These are phyloP conservation scores for Cremastobaeus sp. DNA, from an alignment of 2,888 invertebrate genomes.

Conservation along the genomic window DNA sequence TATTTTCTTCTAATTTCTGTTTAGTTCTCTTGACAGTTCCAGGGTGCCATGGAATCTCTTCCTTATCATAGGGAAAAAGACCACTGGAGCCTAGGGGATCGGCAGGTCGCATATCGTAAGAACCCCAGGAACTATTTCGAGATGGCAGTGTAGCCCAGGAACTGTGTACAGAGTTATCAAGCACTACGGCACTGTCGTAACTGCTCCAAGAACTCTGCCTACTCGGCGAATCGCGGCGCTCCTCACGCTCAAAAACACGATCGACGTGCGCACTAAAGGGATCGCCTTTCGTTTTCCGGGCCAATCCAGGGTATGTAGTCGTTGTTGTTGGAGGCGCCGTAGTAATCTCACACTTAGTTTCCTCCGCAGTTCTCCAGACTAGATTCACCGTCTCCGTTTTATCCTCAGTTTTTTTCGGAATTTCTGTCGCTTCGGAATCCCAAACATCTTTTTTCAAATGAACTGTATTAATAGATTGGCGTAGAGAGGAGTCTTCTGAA, in stretches of 20 bases:
- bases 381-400: slow-evolving; percentile 71
- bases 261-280: slow-evolving; percentile 84
- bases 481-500: slow-evolving; percentile 40
- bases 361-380: slow-evolving; percentile 79
- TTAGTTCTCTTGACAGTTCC: slow-evolving; percentile 86
- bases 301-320: slow-evolving; percentile 42
- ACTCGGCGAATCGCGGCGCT: slow-evolving; percentile 81
- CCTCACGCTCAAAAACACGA: slow-evolving; percentile 85
- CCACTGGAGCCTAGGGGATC: slow-evolving; percentile 77
- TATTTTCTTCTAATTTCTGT: slow-evolving; percentile 83
- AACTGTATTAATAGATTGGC: slow-evolving; percentile 57
- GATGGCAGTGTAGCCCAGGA: slow-evolving; percentile 87
- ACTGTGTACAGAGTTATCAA: slow-evolving; percentile 86
- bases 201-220: slow-evolving; percentile 89
- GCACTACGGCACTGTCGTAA: slow-evolving; percentile 87
- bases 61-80: slow-evolving; percentile 81
- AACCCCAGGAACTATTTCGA: slow-evolving; percentile 86
- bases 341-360: slow-evolving; percentile 69
- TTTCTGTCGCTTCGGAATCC: slow-evolving; percentile 82
- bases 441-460: slow-evolving; percentile 82
- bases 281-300: slow-evolving; percentile 78
- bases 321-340: slow-evolving; percentile 51
- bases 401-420: slow-evolving; percentile 38
- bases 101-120: slow-evolving; percentile 82
- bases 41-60: slow-evolving; percentile 83